Conservation (phyloP, 2,888 invertebrate genomes). For the Catocala nupta region DNA sequence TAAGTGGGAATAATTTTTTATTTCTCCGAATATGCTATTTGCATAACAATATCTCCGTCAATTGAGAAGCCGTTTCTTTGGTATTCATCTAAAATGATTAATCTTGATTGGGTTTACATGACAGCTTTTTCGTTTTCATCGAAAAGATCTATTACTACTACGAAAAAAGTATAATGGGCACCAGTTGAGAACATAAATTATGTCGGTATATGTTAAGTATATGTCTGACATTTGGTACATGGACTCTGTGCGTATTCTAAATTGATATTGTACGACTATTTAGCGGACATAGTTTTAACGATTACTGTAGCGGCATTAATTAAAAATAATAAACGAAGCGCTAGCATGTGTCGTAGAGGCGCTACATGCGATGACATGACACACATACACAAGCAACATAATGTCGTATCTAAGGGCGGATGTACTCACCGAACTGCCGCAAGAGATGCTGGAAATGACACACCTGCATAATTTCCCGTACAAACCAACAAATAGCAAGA, state of each 20-base stretch:
- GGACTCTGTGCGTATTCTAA: conserved; percentile 24
- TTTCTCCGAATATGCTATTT: not conserved
- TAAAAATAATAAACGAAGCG: conserved; percentile 51
- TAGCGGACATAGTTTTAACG: conserved; percentile 34
- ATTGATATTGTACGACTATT: conserved; percentile 26
- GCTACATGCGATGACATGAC: conserved; percentile 45
- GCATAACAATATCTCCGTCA: too few species aligned
- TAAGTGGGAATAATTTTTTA: conserved; percentile 18
- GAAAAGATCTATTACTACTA: too few species aligned
- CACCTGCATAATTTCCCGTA: conserved; percentile 85
- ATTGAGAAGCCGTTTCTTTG: too few species aligned
- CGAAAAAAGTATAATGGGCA: too few species aligned
- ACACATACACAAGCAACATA: conserved; percentile 42
- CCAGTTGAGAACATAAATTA: conserved; percentile 12
- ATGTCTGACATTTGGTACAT: conserved; percentile 11
- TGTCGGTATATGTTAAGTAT: conserved; percentile 22
- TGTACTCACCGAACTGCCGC: conserved; percentile 85
- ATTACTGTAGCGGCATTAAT: conserved; percentile 42
- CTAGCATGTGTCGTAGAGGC: conserved; percentile 29
- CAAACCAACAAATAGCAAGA: conserved; percentile 77
- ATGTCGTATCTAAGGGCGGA: conserved; percentile 52
- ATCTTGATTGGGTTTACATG: too few species aligned
- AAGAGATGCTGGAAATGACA: conserved; percentile 88
- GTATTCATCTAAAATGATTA: too few species aligned
- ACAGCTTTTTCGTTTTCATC: too few species aligned